Evolutionary conservation across 1,140 invertebrate genomes (phyloP).

Genomic region (Phenacoccus solenopsis): DNA sequence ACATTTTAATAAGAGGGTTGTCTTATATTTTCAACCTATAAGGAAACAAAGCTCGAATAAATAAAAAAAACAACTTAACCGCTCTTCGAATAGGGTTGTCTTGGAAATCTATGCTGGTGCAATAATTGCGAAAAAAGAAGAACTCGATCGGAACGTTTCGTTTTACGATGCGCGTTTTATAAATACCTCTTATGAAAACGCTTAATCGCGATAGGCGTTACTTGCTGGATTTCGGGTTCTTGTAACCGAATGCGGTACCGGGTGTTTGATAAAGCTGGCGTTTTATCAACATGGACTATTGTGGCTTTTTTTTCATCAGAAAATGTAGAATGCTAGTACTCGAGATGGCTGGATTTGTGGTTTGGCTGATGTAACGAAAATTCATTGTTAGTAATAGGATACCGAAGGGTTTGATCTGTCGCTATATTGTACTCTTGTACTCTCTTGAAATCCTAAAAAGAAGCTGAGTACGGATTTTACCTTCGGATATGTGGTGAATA

Average conservation of each 20-base stretch:
- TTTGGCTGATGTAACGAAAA: too few species aligned
- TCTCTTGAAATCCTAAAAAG: too few species aligned
- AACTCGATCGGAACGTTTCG: neutral
- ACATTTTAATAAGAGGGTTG: constrained; percentile 2
- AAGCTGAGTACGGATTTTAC: too few species aligned
- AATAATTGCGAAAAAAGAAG: neutral
- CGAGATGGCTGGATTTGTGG: too few species aligned
- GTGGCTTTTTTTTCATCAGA: too few species aligned
- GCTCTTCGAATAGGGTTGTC: neutral
- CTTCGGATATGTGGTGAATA: too few species aligned
- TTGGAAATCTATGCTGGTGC: neutral
- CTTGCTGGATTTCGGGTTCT: neutral
- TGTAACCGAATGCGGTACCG: neutral
- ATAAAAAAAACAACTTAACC: neutral
- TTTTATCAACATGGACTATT: neutral
- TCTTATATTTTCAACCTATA: neutral
- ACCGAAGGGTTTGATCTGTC: too few species aligned
- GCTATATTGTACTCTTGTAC: too few species aligned
- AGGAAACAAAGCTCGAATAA: neutral
- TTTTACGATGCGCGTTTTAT: neutral
- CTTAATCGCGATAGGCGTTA: constrained; percentile 1
- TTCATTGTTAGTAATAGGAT: too few species aligned
- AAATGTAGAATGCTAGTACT: too few species aligned
- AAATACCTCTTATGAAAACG: constrained; percentile 2
- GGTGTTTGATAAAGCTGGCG: neutral